Base-by-base conservation (phyloP, 2,113 vertebrate species). In the Redunca redunca region DNA sequence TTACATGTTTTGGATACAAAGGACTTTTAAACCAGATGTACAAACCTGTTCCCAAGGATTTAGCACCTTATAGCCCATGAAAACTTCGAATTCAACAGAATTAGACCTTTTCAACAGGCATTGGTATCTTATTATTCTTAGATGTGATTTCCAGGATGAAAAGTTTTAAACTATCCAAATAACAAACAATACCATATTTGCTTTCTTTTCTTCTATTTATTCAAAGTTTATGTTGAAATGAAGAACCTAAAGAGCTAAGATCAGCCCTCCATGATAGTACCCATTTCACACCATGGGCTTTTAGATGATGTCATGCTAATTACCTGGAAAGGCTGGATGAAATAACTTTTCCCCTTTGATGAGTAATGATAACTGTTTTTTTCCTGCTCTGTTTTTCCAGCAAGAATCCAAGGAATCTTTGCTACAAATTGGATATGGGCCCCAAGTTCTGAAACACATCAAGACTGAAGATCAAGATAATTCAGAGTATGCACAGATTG, bases 121-220 rank as follows among this genome's bases (percentile, higher is more conserved):
- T 6, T 89, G 26, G 9, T 82, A 86, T 95, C 43, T 91, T 96
- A 90, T 57, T 93, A 86, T 10, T 91, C 50, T 90, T 25, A 94
- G 43, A 97, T 90, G 95, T 90, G 90, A 92, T 96, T 97, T 46
- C 60, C n/a, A 55, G 55, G 33, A 93, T 96, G 52, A 23, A 94
- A 98, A 67, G 17, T 93, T 94, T 88, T 26, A 91, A 95, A 92
- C 92, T 81, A 77, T 71, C 33, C 53, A 91, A 92, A 95, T 95
- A 97, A 58, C 25, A 88, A 92, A 85, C 52, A 2, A 80, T 55
- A 91, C 0, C 13, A 2, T 64, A 50, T 92, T 96, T 62, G 6
- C 16, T 93, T 93, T 90, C 10, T 81, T 87, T 64, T 62, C 28
- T 55, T 58, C 62, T 90, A 46, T 93, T 88, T 94, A 71, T 23